Percentiles rank a stretch among this genome's conserved stretches.
Conservation (phyloP, 2,888 invertebrate species). For the Pardosa pseudoannulata region DNA sequence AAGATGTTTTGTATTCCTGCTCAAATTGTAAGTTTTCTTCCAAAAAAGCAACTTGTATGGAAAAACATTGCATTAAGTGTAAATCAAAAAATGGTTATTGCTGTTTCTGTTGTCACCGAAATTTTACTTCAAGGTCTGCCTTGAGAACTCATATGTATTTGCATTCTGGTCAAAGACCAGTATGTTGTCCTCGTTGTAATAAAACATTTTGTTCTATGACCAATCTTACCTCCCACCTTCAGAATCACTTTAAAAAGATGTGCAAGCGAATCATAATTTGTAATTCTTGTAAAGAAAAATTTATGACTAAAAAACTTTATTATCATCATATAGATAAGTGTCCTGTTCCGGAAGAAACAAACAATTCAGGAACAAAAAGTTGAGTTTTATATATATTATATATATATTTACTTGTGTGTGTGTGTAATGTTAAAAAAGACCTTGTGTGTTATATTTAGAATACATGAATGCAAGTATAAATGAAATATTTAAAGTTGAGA, state of each 20-base stretch:
- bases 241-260: conserved; percentile 16
- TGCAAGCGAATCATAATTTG: neutral
- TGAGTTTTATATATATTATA: neutral
- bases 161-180: conserved; percentile 45
- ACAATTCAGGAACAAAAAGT: neutral
- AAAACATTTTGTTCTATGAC: conserved; percentile 53
- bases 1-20: conserved; percentile 18
- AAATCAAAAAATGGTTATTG: neutral
- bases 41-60: conserved; percentile 12
- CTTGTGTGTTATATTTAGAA: too few relatives aligned
- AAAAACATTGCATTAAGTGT: conserved; percentile 45
- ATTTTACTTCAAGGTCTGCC: conserved; percentile 39
- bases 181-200: conserved; percentile 28
- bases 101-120: conserved; percentile 49
- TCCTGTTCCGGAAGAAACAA: conserved; percentile 8
- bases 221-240: conserved; percentile 26
- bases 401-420: too few relatives aligned
- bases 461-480: too few relatives aligned
- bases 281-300: conserved; percentile 2
- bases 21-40: conserved; percentile 25
- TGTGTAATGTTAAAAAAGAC: neutral
- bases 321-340: conserved; percentile 17
- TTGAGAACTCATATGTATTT: conserved; percentile 35
- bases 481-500: too few relatives aligned
- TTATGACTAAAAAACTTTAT: neutral